Base-by-base conservation (phyloP, 1,140 invertebrate genomes). In the Aphelenchoides fujianensis region DNA sequence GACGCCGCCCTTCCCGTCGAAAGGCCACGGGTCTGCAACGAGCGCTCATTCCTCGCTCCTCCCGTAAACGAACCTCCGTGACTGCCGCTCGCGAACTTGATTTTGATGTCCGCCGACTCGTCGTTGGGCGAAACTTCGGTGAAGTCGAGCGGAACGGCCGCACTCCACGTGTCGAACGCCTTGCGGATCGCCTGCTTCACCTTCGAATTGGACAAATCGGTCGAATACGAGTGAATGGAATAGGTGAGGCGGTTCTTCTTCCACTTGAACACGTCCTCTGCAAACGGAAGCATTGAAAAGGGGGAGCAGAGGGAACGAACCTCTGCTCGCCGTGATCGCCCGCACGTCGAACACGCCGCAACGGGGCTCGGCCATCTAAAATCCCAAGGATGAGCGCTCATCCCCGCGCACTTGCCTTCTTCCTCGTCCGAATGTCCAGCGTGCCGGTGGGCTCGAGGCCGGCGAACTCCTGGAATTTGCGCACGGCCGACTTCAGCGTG, bases 391-490 rank as follows among this genome's bases (percentile, higher is more conserved):
- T n/a, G n/a, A n/a, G n/a, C n/a, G n/a, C n/a, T n/a, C n/a, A n/a
- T n/a, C n/a, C n/a, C n/a, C n/a, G n/a, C n/a, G n/a, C n/a, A n/a
- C n/a, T n/a, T n/a, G n/a, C n/a, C n/a, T 82, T 82, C 64, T 79
- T 80, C 36, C 70, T 74, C 16, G 81, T 82, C 35, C 67, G 37
- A 5, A 69, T 57, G 54, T 84, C 83, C 27, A 82, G 52, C 37
- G 72, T 64, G 37, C 81, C 81, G n/a, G 81, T 82, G 52, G 70
- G 59, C 5, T 54, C 37, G 27, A 82, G 53, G 12, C 80, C 80
- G 5, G 81, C 81, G 73, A 82, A 82, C 64, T 82, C 81, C 73
- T 82, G 81, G 73, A 82, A 82, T 66, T 82, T 84, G 28, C 80
- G n/a, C 31, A 72, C 27, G 9, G 37, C 30, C 3, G 69, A 70